Evolutionary conservation across 2,797 vertebrate species (phyloP).

Genomic region (Gadopsis marmoratus): DNA sequence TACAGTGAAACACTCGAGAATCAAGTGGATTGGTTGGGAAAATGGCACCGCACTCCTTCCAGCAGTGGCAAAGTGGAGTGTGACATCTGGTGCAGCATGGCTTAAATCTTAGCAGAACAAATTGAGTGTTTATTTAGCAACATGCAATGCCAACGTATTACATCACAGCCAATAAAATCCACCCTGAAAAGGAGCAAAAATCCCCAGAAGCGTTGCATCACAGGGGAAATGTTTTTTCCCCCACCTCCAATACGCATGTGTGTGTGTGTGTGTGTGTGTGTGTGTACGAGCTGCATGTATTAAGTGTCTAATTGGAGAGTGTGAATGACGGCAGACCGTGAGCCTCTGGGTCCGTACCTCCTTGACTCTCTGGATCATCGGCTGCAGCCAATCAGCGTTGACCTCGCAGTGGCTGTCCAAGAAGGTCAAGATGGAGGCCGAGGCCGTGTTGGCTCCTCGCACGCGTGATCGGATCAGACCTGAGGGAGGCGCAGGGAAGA

Average conservation of each 20-base stretch:
- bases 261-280: conserved; percentile 23
- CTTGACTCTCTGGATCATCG: conserved; percentile 96
- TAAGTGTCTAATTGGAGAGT: conserved; percentile 38
- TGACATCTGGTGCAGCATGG: conserved; percentile 28
- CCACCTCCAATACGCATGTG: not conserved
- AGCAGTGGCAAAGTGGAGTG: conserved; percentile 15
- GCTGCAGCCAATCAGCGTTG: conserved; percentile 97
- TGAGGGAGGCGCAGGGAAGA: conserved; percentile 58
- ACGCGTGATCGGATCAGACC: conserved; percentile 97
- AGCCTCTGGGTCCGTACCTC: conserved; percentile 85
- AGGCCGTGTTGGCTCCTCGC: conserved; percentile 91
- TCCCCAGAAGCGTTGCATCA: conserved; percentile 7
- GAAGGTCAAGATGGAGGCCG: conserved; percentile 93
- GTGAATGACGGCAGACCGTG: conserved; percentile 35
- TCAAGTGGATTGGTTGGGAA: conserved; percentile 22
- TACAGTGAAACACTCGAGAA: not conserved
- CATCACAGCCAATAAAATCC: conserved; percentile 51
- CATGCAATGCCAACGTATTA: conserved; percentile 28
- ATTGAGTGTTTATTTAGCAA: conserved; percentile 49
- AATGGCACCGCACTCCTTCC: conserved; percentile 20
- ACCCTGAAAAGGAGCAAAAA: conserved; percentile 37
- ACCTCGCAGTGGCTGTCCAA: conserved; percentile 99
- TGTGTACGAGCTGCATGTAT: conserved; percentile 7
- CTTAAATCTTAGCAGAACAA: conserved; percentile 42
- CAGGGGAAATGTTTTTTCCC: not conserved